Base-by-base conservation (phyloP, 2,113 vertebrate genomes). In the Rhinopomastus cyanomelas region DNA sequence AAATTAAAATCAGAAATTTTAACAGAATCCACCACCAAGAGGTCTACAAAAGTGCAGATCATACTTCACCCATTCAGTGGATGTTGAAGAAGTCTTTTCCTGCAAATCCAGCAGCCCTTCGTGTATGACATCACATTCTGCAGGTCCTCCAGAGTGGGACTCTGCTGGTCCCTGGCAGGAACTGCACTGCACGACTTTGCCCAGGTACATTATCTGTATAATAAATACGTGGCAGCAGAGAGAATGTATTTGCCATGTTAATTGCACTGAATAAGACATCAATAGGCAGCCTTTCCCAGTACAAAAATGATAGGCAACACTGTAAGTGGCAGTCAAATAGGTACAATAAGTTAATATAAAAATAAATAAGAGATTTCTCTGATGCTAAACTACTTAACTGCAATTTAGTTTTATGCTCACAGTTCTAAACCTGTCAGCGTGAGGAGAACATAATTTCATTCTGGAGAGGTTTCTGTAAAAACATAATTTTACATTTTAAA, bases 1-100 rank as follows among this genome's bases (percentile, higher is more conserved):
- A 60, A 51, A 51, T 23, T 49, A 18, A 71, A 90, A 51, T 8
- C 26, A 81, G 62, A 56, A 56, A 37, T 42, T 26, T 19, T 19
- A 65, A 52, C 4, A 4, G 48, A 94, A 52, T 3, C 12, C 12
- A 42, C 18, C 79, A 53, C 22, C 17, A 71, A 37, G 53, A 69
- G 6, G 27, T 61, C 51, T 60, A 55, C 1, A 0, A 60, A 72
- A 67, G 23, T 49, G 59, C 27, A 30, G 69, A 8, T 44, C 96
- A 12, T 97, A 98, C 98, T 94, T 97, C 89, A 98, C 96, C 98
- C 97, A 98, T 97, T 85, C 97, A 84, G 96, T 91, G 8, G 96
- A 97, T 1, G 97, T 95, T 49, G 90, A 85, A 23, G 96, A 85
- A 23, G 96, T 92, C 7, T 86, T 96, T 75, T 96, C 82, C 91